A percentile compares a stretch with the other conserved stretches of the same genome.
Conservation (phyloP, 2,113 vertebrate species). For the Montifringilla adamsi region DNA sequence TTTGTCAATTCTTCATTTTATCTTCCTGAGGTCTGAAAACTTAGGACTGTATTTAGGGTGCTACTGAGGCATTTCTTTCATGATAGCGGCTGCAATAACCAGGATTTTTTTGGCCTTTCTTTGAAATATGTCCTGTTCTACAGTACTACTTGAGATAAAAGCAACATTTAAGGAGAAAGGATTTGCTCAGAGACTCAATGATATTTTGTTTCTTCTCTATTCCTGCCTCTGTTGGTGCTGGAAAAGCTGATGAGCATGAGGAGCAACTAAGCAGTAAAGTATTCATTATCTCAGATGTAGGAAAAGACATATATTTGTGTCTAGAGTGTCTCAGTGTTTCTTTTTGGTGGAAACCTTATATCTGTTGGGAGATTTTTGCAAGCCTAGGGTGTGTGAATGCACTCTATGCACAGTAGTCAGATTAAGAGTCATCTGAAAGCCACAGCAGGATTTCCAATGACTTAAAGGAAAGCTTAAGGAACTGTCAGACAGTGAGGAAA, state of each 20-base stretch:
- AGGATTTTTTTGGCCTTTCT: neutral
- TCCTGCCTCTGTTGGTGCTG: neutral
- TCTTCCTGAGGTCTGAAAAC: neutral
- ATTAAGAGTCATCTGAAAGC: neutral
- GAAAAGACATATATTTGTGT: neutral
- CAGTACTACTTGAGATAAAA: neutral
- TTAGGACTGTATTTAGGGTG: neutral
- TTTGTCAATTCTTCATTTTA: neutral
- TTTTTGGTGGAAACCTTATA: neutral
- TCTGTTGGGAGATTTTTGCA: neutral
- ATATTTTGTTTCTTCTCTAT: neutral
- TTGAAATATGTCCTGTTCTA: neutral
- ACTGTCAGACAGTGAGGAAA: neutral
- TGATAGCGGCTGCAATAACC: neutral
- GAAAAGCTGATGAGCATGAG: neutral
- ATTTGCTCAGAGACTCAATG: neutral
- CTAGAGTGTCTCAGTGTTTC: neutral
- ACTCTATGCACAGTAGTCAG: neutral
- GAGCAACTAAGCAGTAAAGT: neutral
- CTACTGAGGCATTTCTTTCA: neutral
- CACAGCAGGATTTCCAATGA: neutral
- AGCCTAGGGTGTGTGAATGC: neutral
- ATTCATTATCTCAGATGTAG: neutral
- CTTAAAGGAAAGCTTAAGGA: neutral
- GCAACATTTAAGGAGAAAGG: neutral